Base-by-base conservation (phyloP, 2,797 vertebrate genomes). In the Periparus ater region DNA sequence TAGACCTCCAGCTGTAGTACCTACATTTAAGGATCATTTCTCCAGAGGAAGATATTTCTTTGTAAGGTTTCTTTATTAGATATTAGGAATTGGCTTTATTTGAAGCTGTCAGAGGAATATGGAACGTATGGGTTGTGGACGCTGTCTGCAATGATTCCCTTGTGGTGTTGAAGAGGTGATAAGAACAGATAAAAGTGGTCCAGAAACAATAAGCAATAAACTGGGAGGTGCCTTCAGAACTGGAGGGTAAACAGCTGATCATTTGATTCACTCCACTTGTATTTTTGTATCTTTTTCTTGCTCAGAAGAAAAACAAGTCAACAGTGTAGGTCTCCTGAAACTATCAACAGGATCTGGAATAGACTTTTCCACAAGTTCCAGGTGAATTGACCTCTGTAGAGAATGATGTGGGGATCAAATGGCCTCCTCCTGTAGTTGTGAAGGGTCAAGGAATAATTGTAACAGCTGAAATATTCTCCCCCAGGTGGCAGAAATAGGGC, bases 171-270 rank as follows among this genome's bases (percentile, higher is more conserved):
- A 91, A 80, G 54, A 61, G 25, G 38, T 58, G 79, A 89, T 85
- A 93, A 91, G 38, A 87, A 51, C 53, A 91, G 91, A 80, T 34
- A 71, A 85, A 94, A 67, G 4, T 57, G 38, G 30, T 74, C 75
- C 78, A 88, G 78, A 80, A 92, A 83, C 34, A 72, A 83, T 53
- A 40, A 94, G 62, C 38, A 72, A 84, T 51, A 51, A 55, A 53
- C 34, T 51, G 73, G 62, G 79, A 94, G 47, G 58, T 75, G 47
- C n/a, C 82, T 89, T 80, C 60, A 48, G 32, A 93, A 45, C 15
- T 30, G 19, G 81, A 92, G 42, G 71, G 17, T 27, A 77, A 94
- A 85, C 65, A 89, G 54, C 70, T 89, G 75, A 3, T 71, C 4
- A 0, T 77, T 77, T 70, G 29, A 83, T 60, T 91, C 58, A 48